Percentiles rank a stretch among this genome's conserved stretches.
Evolutionary conservation across 2,797 vertebrate genomes (phyloP).

Genomic region (Anisognathus igniventris): DNA sequence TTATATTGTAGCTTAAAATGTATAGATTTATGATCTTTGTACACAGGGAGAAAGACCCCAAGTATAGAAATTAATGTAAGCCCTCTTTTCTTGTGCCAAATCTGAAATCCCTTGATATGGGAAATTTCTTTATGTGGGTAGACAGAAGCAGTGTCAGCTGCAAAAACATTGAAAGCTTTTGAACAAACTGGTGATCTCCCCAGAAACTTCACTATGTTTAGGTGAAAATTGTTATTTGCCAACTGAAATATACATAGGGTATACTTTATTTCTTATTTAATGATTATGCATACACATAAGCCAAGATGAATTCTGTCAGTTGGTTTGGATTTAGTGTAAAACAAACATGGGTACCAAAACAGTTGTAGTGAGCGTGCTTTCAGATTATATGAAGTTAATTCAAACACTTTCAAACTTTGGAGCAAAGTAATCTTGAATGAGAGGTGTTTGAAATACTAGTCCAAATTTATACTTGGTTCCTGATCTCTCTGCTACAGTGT

Average conservation of each 20-base stretch:
- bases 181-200: background rate
- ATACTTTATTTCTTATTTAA: background rate
- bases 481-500: background rate
- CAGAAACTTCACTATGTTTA: background rate
- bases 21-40: background rate
- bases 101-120: background rate
- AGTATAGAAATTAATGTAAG: background rate
- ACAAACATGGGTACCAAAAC: background rate
- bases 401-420: background rate
- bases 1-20: background rate
- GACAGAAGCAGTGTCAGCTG: conserved; percentile 8
- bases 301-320: background rate
- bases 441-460: background rate
- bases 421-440: background rate
- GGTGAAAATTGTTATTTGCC: background rate
- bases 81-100: conserved; percentile 27
- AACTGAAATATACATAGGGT: background rate
- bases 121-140: background rate
- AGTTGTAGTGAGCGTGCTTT: background rate
- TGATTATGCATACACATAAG: background rate
- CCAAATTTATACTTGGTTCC: background rate
- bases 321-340: background rate
- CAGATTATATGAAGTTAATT: background rate
- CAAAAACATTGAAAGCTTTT: conserved; percentile 29
- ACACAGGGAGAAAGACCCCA: background rate